Evolutionary conservation across 2,797 vertebrate genomes (phyloP).

Genomic region (Crenuchus spilurus): DNA sequence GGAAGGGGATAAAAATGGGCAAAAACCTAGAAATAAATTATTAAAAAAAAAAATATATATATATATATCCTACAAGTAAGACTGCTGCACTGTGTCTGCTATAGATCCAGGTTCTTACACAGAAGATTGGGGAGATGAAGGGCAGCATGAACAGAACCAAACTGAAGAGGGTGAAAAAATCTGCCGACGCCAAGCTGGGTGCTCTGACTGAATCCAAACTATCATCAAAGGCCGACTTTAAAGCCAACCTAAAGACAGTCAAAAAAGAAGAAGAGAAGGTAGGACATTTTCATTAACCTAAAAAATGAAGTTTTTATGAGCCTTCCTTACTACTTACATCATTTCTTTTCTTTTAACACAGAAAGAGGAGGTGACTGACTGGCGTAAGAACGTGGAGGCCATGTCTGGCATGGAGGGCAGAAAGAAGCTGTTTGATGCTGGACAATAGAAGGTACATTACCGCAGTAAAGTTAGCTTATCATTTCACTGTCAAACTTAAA

Average conservation of each 20-base stretch:
- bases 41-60: too few species aligned
- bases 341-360: constrained; percentile 16
- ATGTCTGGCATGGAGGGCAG: constrained; percentile 66
- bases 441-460: constrained; percentile 34
- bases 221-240: constrained; percentile 66
- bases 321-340: constrained; percentile 11
- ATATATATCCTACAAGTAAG: too few species aligned
- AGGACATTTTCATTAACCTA: neutral
- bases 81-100: neutral
- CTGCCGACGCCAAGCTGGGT: constrained; percentile 64
- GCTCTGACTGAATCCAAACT: constrained; percentile 63
- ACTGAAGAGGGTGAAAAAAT: constrained; percentile 68
- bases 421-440: constrained; percentile 60
- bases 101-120: constrained; percentile 63
- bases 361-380: constrained; percentile 63
- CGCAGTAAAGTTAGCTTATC: neutral
- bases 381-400: constrained; percentile 66
- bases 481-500: neutral
- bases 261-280: constrained; percentile 73
- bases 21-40: too few species aligned
- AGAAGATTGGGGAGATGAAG: constrained; percentile 69
- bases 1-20: too few species aligned
- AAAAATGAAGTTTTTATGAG: too few species aligned
- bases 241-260: constrained; percentile 71
- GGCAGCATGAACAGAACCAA: constrained; percentile 67